Evolutionary conservation across 2,797 vertebrate species (phyloP), one percentile per base, ranked within the genome.

Genomic region (Protosalanx chinensis): DNA sequence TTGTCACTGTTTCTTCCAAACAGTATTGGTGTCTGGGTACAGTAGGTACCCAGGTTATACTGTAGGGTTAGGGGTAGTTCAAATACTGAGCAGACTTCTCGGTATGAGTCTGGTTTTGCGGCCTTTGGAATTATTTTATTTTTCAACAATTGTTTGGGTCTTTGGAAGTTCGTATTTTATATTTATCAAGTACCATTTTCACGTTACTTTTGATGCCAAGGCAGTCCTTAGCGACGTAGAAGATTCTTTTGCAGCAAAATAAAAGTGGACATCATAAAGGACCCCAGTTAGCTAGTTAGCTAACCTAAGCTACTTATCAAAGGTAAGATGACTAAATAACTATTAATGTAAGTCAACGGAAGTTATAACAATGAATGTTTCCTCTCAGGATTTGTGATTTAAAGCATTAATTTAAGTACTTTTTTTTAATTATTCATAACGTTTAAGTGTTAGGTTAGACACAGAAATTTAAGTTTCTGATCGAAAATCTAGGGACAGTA

Each of bases 251-350:
- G 16, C 59, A 67, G 64, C 73, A 72, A 80, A 41, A 70, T 64
- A 53, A 81, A 81, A 77, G 76, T 83, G 88, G 82, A 76, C 51
- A 81, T 84, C 76, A 56, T 65, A 32, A 27, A 79, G 30, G 20
- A 64, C 68, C 41, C 68, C 76, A 75, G 74, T 46, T 46, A 46
- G 41, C 41, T 46, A 46, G 41, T 12, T 46, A 12, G 41, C 41
- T 46, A 46, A 46, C 41, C 78, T 56, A 56, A 16, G 51, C 51
- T 74, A 51, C 49, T 49, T 63, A 70, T 57, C 20, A 76, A 90
- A 92, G 91, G 91, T 92, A 85, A 90, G 83, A 20, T 4, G 4
- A 0, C 30, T 58, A 32, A 10, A 8, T 64, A 15, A 62, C 6
- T n/a, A 63, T 58, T 72, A 8, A 29, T 46, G 5, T 51, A 20